phyloP scores from a whole-genome alignment of 2,113 vertebrate genomes.

The Leptocoma aspasia region DNA sequence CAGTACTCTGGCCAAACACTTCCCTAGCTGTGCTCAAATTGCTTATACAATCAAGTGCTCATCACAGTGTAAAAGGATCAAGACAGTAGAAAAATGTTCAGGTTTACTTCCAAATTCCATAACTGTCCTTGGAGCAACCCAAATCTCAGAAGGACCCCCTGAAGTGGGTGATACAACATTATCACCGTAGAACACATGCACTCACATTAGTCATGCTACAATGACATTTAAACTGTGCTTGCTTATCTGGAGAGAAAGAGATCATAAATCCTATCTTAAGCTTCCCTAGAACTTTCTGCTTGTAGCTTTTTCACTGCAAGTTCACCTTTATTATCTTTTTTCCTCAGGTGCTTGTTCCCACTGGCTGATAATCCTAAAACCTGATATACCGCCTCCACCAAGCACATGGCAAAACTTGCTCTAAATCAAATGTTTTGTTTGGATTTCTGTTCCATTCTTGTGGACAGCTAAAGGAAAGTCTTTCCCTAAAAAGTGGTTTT shows the following conservation, averaged over 20 bases:
- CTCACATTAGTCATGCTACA: neutral
- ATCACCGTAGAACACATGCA: neutral
- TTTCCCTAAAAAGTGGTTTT: neutral
- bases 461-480: neutral
- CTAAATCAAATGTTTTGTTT: neutral
- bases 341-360: neutral
- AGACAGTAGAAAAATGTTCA: neutral
- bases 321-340: neutral
- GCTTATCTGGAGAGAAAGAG: neutral
- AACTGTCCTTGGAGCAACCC: neutral
- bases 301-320: neutral
- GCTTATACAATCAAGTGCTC: neutral
- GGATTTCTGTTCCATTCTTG: neutral
- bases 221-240: neutral
- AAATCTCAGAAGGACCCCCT: neutral
- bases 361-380: neutral
- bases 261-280: neutral
- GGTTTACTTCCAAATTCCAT: neutral
- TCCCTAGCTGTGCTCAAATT: neutral
- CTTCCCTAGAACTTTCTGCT: slow-evolving; percentile 25
- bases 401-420: neutral
- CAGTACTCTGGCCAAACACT: neutral
- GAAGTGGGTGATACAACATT: neutral
- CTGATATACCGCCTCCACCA: neutral
- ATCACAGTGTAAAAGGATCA: neutral